Evolutionary conservation across 2,888 invertebrate species (phyloP), one percentile per base, ranked within the genome.

Genomic region (Falcaria lacertinaria): DNA sequence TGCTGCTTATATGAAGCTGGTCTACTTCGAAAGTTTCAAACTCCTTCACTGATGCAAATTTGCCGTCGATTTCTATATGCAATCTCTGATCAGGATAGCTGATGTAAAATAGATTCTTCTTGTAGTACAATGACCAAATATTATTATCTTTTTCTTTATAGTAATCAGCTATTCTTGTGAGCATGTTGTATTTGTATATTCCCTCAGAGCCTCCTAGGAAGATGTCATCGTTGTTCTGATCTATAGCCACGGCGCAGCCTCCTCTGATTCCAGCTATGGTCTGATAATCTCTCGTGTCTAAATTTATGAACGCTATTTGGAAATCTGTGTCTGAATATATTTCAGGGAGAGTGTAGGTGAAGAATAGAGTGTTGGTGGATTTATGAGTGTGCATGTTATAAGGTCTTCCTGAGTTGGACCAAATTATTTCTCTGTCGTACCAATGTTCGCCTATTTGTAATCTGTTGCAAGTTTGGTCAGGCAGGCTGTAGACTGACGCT

Each of bases 201-300:
- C 83, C 84, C 13, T 81, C 75, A 15, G 65, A 76, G 0, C 84
- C 82, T n/a, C 84, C 84, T 4, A 84, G 50, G 25, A 68, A 84
- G 22, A 84, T 65, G 0, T 71, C 71, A 19, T 80, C 80, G 13
- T 72, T 72, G 0, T 35, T 33, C 33, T 73, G 69, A 16, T 84
- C 81, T 46, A 83, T 72, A 0, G 81, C 73, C 1, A 74, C 60
- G 0, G 84, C 58, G 33, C 81, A 84, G 0, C 84, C 83, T 0
- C 81, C 81, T 62, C 44, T 57, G 0, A 84, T 74, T 0, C 80
- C 82, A 17, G 66, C 64, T 1, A 84, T 73, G 0, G 54, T 64
- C 43, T 70, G 62, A 28, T 63, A 68, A 5, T 79, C 74, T 34
- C 55, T 71, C 0, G 57, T 65, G 2, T 76, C 69, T 5, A 84